phyloP scores from a whole-genome alignment of 2,888 invertebrate genomes.

The Drosophila phalerata region DNA sequence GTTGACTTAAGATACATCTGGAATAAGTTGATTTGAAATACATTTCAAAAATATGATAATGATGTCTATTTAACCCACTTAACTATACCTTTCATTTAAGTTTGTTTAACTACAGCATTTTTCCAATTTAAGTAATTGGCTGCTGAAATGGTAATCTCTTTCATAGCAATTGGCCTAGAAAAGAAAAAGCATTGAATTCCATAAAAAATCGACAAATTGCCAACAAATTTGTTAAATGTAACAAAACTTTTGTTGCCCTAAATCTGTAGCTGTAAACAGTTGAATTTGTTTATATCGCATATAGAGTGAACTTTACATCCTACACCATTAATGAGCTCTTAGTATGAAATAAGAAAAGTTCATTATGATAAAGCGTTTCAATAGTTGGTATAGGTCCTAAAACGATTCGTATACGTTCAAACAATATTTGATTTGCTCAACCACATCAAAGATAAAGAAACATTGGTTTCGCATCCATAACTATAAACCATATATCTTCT shows the following conservation, averaged over 20 bases:
- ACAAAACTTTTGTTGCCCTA: conserved; percentile 47
- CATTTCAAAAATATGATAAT: no score
- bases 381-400: conserved; percentile 7
- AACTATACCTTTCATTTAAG: neutral
- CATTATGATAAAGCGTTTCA: neutral
- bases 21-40: no score
- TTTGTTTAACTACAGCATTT: neutral
- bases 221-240: conserved; percentile 37
- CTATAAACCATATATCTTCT: conserved; percentile 1
- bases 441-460: conserved; percentile 58
- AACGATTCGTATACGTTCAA: conserved; percentile 9
- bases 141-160: conserved; percentile 37
- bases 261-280: conserved; percentile 42
- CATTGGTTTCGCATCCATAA: conserved; percentile 17
- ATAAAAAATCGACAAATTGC: conserved; percentile 3
- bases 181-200: neutral
- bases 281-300: conserved; percentile 16
- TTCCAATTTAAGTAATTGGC: conserved; percentile 19
- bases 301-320: neutral
- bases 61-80: no score
- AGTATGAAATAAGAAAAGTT: neutral
- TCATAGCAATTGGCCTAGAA: conserved; percentile 21
- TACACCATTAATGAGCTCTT: neutral
- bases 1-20: no score
- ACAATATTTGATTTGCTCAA: conserved; percentile 25